These are phyloP conservation scores for Pachyuromys duprasi DNA, from an alignment of 2,797 vertebrate species.

Conservation along the genomic window DNA sequence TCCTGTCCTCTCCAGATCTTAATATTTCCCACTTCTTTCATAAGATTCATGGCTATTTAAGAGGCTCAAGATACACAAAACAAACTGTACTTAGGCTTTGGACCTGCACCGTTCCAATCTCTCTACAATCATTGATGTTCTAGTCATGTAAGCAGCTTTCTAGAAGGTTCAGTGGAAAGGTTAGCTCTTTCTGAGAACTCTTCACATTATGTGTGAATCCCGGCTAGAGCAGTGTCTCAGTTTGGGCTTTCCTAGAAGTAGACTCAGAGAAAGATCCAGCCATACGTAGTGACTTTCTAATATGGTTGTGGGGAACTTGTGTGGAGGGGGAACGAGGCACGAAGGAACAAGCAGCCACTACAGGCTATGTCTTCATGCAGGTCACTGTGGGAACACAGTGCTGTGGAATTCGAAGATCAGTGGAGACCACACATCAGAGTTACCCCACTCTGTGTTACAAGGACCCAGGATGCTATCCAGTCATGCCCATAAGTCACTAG, in stretches of 20 bases:
- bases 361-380: accelerated
- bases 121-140: not conserved
- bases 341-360: not conserved
- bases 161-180: not conserved
- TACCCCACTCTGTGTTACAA: not conserved
- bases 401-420: not conserved
- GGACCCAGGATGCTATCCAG: not conserved
- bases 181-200: not conserved
- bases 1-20: no score
- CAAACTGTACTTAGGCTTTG: not conserved
- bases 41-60: not conserved
- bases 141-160: not conserved
- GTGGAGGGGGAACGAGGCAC: not conserved
- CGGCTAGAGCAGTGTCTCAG: not conserved
- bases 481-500: not conserved
- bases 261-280: accelerated
- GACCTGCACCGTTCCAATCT: not conserved
- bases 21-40: no score
- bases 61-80: not conserved
- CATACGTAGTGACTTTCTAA: not conserved
- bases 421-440: not conserved
- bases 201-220: not conserved
- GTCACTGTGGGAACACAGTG: not conserved
- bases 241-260: not conserved
- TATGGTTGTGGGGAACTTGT: accelerated